phyloP scores from a whole-genome alignment of 2,888 invertebrate genomes.

The Marasmarcha lunaedactyla region DNA sequence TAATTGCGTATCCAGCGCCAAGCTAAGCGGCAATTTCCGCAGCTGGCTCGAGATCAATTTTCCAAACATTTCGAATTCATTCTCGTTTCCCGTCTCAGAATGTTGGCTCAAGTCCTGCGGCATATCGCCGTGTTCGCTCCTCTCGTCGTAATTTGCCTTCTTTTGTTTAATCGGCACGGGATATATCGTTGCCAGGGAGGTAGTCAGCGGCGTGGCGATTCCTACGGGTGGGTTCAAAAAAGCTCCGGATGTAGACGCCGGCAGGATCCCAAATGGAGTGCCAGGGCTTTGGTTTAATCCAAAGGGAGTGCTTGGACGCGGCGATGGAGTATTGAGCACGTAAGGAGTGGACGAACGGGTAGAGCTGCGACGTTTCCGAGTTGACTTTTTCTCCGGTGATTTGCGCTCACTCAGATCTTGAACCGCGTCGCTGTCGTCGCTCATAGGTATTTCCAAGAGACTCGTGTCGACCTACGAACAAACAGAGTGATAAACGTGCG shows the following conservation, averaged over 20 bases:
- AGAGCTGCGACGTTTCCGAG: conserved; percentile 57
- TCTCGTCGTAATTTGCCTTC: conserved; percentile 38
- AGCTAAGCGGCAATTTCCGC: conserved; percentile 50
- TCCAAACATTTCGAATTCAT: conserved; percentile 64
- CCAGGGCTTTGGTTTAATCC: conserved; percentile 38
- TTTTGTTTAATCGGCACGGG: conserved; percentile 56
- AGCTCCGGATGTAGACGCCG: conserved; percentile 43
- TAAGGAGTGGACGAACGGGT: conserved; percentile 58
- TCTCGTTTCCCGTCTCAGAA: conserved; percentile 55
- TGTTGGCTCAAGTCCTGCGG: conserved; percentile 61
- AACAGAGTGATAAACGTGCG: conserved; percentile 19
- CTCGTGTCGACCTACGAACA: conserved; percentile 56
- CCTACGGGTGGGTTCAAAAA: conserved; percentile 62
- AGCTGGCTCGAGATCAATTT: conserved; percentile 60
- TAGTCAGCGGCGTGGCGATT: conserved; percentile 57
- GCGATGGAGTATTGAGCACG: conserved; percentile 59
- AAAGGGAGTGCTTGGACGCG: conserved; percentile 58
- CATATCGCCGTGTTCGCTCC: conserved; percentile 41
- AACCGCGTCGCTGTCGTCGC: conserved; percentile 61
- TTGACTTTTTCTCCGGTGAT: conserved; percentile 59
- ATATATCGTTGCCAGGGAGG: conserved; percentile 56
- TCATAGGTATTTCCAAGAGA: conserved; percentile 52
- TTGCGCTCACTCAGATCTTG: conserved; percentile 60
- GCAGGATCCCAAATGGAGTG: conserved; percentile 49
- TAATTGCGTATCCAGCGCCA: conserved; percentile 57